Evolutionary conservation across 2,113 vertebrate species (phyloP), one percentile per base, ranked within the genome.

Genomic region (Piprites chloris): DNA sequence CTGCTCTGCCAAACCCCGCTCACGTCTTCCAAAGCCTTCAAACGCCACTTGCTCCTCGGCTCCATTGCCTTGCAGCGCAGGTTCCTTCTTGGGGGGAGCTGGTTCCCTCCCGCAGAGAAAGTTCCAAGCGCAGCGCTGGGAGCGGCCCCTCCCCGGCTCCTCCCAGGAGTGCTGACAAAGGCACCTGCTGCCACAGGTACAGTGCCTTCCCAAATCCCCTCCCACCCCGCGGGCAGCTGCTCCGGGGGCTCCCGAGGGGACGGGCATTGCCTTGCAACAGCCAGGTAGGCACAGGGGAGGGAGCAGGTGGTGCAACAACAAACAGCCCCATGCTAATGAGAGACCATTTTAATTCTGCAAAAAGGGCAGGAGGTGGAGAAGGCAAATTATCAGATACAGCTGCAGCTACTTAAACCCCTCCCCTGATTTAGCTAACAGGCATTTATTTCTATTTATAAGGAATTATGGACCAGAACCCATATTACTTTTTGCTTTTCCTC

Each of bases 121-220:
- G 74, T 84, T 84, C 71, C 6, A 26, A 59, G 56, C 4, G 7
- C 22, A 46, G 67, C n/a, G 63, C 53, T 42, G 24, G 56, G 76
- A 83, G 69, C 3, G 39, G 75, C 61, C 92, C 49, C 93, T 90
- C 66, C 61, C 19, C 0, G 16, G 49, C 75, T 42, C 91, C 86
- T 95, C 63, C 8, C 39, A 90, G 89, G 88, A n/a, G 75, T 26
- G 35, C 90, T 74, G 88, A 96, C 96, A 97, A 96, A 97, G 97
- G 92, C 97, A 97, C 93, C 97, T 97, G 98, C 98, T 97, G 98
- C 91, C 75, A 89, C 46, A 96, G 94, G 97, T 90, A 72, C 93
- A 37, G 87, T 69, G 47, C 89, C 94, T 92, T 92, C 97, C 97
- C 97, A 85, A 67, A 61, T 89, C 96, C 84, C 97, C 77, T 95